Evolutionary conservation across 2,888 invertebrate species (phyloP), one percentile per base, ranked within the genome.

Genomic region (Pegoplata infirma): DNA sequence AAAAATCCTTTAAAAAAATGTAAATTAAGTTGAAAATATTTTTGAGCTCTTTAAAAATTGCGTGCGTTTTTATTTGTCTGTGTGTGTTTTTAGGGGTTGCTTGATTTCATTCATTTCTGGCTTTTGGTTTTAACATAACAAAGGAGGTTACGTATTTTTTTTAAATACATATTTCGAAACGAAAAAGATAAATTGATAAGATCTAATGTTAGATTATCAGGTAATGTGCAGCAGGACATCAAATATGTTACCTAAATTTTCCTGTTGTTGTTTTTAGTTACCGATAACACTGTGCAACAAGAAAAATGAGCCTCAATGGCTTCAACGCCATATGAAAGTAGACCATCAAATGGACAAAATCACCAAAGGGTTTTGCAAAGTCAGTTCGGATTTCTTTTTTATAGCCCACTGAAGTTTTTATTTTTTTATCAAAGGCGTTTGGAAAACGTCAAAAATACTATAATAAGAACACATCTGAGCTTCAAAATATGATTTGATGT

Each of bases 1-100:
- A 58, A 55, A 71, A 79, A 79, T 79, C 79, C 75, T 79, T 79
- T 79, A 67, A 79, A n/a, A n/a, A n/a, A 79, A 79, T 75, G 67
- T 75, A 79, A 79, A 75, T 79, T 71, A 75, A 75, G 67, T 75
- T 72, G 7, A 76, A 56, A 16, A 55, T 49, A 61, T 32, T 23
- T 19, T 47, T 7, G 1, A 7, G 12, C 14, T 5, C 4, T 58
- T 21, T 21, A n/a, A 6, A 32, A 63, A 55, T 46, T 23, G 25
- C 19, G 40, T 14, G 17, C n/a, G n/a, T n/a, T n/a, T n/a, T n/a
- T 12, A 55, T 61, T 36, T 25, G n/a, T 59, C 32, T 47, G 4
- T 32, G 17, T 1, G 1, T 40, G 58, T 49, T n/a, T n/a, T n/a
- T 32, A 46, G 51, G 17, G 68, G 68, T 56, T 69, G n/a, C n/a